These are phyloP conservation scores for Leptothorax acervorum DNA, from an alignment of 2,888 invertebrate genomes.

Conservation along the genomic window DNA sequence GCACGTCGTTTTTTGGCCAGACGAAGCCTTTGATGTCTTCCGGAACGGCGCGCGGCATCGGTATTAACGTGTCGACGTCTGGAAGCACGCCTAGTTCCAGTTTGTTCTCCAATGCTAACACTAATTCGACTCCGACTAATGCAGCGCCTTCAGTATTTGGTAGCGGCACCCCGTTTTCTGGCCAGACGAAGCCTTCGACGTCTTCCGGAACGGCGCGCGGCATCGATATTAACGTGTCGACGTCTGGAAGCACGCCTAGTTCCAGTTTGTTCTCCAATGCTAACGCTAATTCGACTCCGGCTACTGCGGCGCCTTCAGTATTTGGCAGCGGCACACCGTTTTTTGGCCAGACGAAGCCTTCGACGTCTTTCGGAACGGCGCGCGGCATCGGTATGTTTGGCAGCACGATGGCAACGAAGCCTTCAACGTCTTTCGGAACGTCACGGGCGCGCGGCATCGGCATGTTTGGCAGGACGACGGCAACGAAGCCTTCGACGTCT, in stretches of 20 bases:
- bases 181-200: constrained; percentile 52
- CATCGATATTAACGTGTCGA: background rate
- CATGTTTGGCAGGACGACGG: too few relatives aligned
- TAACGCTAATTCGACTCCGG: constrained; percentile 15
- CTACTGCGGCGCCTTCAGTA: background rate
- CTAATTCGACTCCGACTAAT: constrained; percentile 13
- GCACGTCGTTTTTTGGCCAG: constrained; percentile 60
- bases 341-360: constrained; percentile 54
- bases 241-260: background rate
- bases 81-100: constrained; percentile 14
- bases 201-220: background rate
- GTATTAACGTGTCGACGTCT: too few relatives aligned
- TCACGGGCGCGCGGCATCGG: too few relatives aligned
- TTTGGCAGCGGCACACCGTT: background rate
- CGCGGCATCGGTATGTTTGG: too few relatives aligned
- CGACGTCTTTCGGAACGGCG: too few relatives aligned
- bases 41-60: too few relatives aligned
- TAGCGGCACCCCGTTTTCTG: constrained; percentile 49
- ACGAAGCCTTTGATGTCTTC: constrained; percentile 31
- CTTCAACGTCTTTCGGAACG: too few relatives aligned
- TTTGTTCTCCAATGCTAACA: constrained; percentile 13
- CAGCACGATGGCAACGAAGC: too few relatives aligned
- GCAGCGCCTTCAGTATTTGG: constrained; percentile 25
- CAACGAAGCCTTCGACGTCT: too few relatives aligned
- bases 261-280: constrained; percentile 27